Conservation (phyloP, 2,797 vertebrate genomes). For the Acropternis orthonyx region DNA sequence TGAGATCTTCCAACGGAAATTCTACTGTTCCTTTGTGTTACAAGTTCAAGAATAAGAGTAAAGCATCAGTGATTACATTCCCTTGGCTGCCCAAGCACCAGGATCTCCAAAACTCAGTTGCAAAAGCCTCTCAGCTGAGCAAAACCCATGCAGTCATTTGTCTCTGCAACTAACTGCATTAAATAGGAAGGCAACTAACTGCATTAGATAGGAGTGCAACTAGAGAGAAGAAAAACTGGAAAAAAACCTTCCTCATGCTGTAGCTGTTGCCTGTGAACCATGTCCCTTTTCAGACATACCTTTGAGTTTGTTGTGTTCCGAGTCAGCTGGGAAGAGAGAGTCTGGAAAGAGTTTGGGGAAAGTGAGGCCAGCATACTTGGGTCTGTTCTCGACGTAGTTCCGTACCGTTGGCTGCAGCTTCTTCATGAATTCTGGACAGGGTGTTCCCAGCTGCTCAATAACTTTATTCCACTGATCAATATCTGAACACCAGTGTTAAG, state of each 20-base stretch:
- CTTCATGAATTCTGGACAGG: conserved; percentile 97
- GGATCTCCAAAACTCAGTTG: not conserved
- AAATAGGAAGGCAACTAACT: not conserved
- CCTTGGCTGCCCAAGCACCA: not conserved
- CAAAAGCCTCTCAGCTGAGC: not conserved
- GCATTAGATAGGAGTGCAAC: not conserved
- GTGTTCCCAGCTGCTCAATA: conserved; percentile 98
- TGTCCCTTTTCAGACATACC: conserved; percentile 72
- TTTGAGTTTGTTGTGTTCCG: conserved; percentile 99
- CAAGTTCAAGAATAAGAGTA: not conserved
- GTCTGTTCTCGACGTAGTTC: conserved; percentile 98
- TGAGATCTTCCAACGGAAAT: not conserved
- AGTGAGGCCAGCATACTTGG: conserved; percentile 96
- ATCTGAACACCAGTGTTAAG: conserved; percentile 86
- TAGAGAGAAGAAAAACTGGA: not conserved
- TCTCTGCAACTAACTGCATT: not conserved
- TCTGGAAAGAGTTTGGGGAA: conserved; percentile 99
- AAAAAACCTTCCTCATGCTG: not conserved
- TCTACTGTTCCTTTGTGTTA: not conserved
- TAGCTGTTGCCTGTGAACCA: not conserved
- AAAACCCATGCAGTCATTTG: not conserved
- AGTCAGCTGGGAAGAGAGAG: conserved; percentile 98
- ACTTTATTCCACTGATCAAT: conserved; percentile 99
- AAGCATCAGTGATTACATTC: not conserved
- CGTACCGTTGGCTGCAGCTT: conserved; percentile 97